These are phyloP conservation scores for Zalophus californianus DNA, from an alignment of 2,797 vertebrate species.

Conservation along the genomic window DNA sequence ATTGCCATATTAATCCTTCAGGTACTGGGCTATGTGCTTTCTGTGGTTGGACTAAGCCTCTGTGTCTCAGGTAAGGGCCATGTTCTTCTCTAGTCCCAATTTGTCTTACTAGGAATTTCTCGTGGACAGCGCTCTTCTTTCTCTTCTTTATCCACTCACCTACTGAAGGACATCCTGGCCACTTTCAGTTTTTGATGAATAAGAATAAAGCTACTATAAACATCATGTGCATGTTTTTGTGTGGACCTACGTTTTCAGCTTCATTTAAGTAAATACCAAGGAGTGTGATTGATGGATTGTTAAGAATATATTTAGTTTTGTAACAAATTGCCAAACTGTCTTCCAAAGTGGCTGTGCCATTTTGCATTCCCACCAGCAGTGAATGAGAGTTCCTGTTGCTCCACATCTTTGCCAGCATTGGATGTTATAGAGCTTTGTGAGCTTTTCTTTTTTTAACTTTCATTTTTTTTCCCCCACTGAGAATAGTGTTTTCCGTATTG, in stretches of 20 bases:
- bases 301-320: constrained; percentile 54
- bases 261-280: constrained; percentile 14
- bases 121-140: background rate
- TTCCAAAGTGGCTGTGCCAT: background rate
- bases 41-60: constrained; percentile 86
- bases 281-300: background rate
- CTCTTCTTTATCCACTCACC: background rate
- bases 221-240: background rate
- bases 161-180: constrained; percentile 15
- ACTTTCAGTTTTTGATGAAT: background rate
- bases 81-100: background rate
- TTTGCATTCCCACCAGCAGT: background rate
- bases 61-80: constrained; percentile 85
- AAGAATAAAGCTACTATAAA: constrained; percentile 22
- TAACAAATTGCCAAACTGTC: background rate
- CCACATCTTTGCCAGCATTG: background rate
- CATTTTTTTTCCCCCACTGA: background rate
- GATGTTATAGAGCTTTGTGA: background rate
- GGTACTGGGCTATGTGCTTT: constrained; percentile 84
- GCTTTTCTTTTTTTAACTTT: background rate
- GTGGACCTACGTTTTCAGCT: constrained; percentile 32
- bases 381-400: background rate
- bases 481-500: background rate
- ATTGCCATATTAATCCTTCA: constrained; percentile 84
- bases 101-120: background rate